Evolutionary conservation across 2,888 invertebrate species (phyloP).

Genomic region (Zonitis immaculata): DNA sequence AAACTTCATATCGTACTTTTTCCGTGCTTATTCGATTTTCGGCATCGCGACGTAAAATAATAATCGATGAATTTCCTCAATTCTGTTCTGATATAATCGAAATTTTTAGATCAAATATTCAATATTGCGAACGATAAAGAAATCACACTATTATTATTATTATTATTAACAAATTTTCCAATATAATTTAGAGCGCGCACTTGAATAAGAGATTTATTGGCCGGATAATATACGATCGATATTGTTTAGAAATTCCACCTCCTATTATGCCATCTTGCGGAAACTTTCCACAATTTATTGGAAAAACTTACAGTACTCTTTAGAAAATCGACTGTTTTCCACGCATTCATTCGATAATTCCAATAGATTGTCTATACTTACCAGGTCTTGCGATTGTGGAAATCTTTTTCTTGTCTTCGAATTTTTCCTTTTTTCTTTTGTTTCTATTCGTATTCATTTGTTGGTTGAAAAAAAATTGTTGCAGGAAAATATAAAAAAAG

Average conservation of each 20-base stretch:
- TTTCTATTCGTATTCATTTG: too few species aligned
- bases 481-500: too few species aligned
- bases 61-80: not conserved
- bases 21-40: not conserved
- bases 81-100: not conserved
- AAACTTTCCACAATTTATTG: not conserved
- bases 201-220: too few species aligned
- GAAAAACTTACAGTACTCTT: not conserved
- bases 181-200: not conserved
- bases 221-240: too few species aligned
- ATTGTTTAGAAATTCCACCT: not conserved
- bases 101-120: not conserved
- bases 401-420: too few species aligned
- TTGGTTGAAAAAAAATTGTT: not conserved
- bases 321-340: not conserved
- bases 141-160: not conserved
- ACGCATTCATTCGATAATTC: too few species aligned
- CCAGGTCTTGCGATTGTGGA: too few species aligned
- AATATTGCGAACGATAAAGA: not conserved
- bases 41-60: not conserved
- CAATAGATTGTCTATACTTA: too few species aligned
- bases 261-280: not conserved
- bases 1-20: constrained; percentile 25
- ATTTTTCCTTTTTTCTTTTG: too few species aligned
- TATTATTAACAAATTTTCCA: not conserved